phyloP scores from a whole-genome alignment of 2,113 vertebrate genomes.

The Muntiacus reevesi region DNA sequence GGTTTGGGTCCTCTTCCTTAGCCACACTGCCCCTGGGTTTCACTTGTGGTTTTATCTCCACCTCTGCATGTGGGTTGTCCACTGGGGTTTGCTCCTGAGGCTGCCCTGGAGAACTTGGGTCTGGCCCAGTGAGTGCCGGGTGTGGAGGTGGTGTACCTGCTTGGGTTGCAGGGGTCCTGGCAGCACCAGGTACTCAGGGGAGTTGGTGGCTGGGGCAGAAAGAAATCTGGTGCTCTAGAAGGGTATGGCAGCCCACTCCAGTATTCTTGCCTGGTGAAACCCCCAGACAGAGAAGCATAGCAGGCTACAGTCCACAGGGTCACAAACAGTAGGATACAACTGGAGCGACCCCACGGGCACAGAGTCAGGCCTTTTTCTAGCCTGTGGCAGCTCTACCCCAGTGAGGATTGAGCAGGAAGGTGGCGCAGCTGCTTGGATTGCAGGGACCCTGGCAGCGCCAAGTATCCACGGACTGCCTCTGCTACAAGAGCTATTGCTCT shows the following conservation, averaged over 20 bases:
- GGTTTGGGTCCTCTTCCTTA: neutral
- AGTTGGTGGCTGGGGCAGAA: neutral
- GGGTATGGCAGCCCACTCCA: neutral
- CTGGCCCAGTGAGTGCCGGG: neutral
- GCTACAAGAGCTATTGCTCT: neutral
- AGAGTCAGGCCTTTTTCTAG: neutral
- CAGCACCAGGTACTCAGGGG: neutral
- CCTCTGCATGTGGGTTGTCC: neutral
- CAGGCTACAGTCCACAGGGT: neutral
- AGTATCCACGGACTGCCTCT: neutral
- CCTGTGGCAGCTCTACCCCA: neutral
- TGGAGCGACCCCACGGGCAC: neutral
- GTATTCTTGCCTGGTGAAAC: neutral
- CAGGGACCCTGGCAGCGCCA: rapidly evolving
- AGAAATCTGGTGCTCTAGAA: neutral
- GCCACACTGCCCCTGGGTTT: neutral
- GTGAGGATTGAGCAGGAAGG: neutral
- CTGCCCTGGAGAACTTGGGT: neutral
- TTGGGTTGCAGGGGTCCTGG: neutral
- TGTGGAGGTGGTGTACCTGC: neutral
- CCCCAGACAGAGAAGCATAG: neutral
- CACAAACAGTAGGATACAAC: neutral
- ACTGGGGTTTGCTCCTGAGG: neutral
- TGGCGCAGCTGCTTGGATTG: neutral
- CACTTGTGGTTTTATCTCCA: neutral